Evolutionary conservation across 1,140 invertebrate species (phyloP), one percentile per base, ranked within the genome.

Genomic region (Bombus turneri): DNA sequence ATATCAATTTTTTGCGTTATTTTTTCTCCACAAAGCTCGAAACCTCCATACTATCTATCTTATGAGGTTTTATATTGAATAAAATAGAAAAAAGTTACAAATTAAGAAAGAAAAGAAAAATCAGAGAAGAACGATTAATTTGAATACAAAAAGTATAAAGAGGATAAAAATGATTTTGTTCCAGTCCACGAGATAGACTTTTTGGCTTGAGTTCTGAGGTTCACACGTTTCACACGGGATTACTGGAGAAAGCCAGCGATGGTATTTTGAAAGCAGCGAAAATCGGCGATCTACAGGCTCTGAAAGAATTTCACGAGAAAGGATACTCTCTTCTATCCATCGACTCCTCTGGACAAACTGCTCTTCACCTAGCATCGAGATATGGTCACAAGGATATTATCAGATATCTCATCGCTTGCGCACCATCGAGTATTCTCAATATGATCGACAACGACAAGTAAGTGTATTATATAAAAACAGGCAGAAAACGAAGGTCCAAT

Each of bases 351-450:
- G 98, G 98, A 8, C 98, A 99, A 95, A 99, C 98, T 71, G 97
- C 98, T 57, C 95, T 99, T 81, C 98, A 99, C 94, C 96, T 98
- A 86, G 98, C 98, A 28, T 97, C 98, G 31, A 96, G 97, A 85
- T 97, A 97, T 92, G 98, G 98, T 31, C 97, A 98, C 95, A 98
- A 98, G 92, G 98, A 98, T 92, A 97, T 99, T 81, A 97, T 99
- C 18, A 97, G 98, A 93, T 99, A 98, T 93, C 96, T 99, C 57
- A 97, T 99, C 80, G 97, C 98, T 66, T 97, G 97, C 93, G 98
- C 98, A 1, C 98, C 98, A 9, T 96, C 97, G 74, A 96, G 97
- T 31, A 97, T 98, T 79, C 95, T 99, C 84, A 98, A 99, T 92
- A 98, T 98, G 97, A 96, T 97, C 78, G 98, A 99, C 92, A 98